Conservation (phyloP, 2,797 vertebrate genomes). For the Dermochelys coriacea region DNA sequence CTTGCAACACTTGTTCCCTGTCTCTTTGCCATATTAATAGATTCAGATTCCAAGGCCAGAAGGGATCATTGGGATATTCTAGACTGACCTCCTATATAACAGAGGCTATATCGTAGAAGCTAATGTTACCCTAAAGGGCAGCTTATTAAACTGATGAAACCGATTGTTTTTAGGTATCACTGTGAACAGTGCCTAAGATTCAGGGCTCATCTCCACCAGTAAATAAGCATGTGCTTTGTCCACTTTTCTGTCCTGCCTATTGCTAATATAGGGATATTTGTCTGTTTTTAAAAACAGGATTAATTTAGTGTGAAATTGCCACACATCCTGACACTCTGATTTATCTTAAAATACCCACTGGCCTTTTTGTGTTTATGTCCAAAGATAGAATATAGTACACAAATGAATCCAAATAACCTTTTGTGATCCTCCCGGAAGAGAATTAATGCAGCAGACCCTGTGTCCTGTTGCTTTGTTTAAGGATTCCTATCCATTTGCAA, state of each 20-base stretch:
- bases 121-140: not conserved
- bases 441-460: not conserved
- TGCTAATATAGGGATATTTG: conserved; percentile 57
- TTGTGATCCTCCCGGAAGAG: not conserved
- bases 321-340: not conserved
- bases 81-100: too few species aligned
- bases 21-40: not conserved
- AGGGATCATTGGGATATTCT: not conserved
- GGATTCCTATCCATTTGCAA: not conserved
- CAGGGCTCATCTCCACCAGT: not conserved
- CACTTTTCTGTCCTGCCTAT: conserved; percentile 57
- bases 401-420: not conserved
- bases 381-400: not conserved
- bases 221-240: conserved; percentile 41
- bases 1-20: not conserved
- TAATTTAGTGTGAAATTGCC: not conserved
- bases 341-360: not conserved
- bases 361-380: fast-evolving
- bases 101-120: not conserved
- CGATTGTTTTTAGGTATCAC: conserved; percentile 10
- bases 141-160: not conserved
- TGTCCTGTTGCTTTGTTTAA: not conserved
- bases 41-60: not conserved
- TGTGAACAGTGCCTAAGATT: not conserved
- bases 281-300: conserved; percentile 53